Evolutionary conservation across 2,888 invertebrate species (phyloP).

Genomic region (Acleris sparsana): DNA sequence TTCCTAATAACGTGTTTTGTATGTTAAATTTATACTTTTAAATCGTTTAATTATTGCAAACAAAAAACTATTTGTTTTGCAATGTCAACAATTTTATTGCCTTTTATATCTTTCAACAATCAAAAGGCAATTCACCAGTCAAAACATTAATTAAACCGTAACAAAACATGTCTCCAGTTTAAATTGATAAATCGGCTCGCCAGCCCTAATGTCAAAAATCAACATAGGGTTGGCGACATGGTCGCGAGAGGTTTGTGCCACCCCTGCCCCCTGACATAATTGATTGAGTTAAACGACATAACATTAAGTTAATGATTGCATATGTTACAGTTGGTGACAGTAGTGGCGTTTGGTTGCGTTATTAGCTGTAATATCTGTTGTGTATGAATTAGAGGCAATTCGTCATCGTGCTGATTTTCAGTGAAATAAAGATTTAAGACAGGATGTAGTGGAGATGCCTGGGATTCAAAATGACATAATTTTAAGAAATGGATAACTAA

Average conservation of each 20-base stretch:
- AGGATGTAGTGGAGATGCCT: too few species aligned
- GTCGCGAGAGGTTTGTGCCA: conserved; percentile 73
- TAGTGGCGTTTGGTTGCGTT: conserved; percentile 34
- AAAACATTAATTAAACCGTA: conserved; percentile 38
- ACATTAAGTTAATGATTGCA: conserved; percentile 77
- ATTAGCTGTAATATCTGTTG: conserved; percentile 11
- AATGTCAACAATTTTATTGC: neutral
- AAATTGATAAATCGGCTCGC: conserved; percentile 64
- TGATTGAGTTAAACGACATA: conserved; percentile 78
- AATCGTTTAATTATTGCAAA: too few species aligned
- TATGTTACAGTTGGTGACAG: conserved; percentile 62
- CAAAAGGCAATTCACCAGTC: conserved; percentile 10
- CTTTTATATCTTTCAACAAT: conserved; percentile 10
- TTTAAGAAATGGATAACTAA: too few species aligned
- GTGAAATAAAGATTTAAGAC: neutral
- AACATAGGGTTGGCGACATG: conserved; percentile 65
- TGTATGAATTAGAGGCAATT: conserved; percentile 1
- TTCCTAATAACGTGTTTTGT: too few species aligned
- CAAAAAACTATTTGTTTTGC: too few species aligned
- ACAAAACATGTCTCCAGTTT: conserved; percentile 60
- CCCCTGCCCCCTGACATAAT: conserved; percentile 58
- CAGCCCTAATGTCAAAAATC: conserved; percentile 61
- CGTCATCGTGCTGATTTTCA: neutral
- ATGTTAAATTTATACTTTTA: too few species aligned
- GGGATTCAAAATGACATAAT: too few species aligned